These are phyloP conservation scores for Tachuris rubrigastra DNA, from an alignment of 2,113 vertebrate genomes.

Conservation along the genomic window DNA sequence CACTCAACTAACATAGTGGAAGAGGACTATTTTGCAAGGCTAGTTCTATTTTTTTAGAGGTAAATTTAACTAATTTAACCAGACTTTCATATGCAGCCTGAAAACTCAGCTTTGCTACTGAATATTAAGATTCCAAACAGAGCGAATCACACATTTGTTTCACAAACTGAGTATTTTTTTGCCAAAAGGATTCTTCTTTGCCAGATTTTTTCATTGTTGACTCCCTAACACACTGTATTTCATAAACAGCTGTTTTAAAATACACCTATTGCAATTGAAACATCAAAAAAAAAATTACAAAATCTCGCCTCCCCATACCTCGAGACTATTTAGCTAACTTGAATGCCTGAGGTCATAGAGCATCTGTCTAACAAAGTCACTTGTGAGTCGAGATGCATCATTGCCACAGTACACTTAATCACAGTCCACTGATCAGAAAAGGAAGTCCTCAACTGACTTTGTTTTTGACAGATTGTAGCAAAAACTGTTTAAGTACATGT, in stretches of 20 bases:
- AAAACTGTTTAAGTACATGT: conserved; percentile 19
- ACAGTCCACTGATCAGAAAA: conserved; percentile 47
- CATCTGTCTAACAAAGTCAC: conserved; percentile 45
- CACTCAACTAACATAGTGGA: background rate
- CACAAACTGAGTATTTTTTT: background rate
- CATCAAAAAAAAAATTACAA: background rate
- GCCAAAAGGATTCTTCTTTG: background rate
- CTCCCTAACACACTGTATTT: background rate
- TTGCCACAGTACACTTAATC: conserved; percentile 32
- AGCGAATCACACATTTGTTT: background rate
- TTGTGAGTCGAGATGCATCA: conserved; percentile 51
- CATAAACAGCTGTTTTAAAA: background rate
- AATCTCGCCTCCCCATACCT: background rate
- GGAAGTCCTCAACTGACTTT: conserved; percentile 56
- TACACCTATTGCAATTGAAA: background rate
- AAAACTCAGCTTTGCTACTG: background rate
- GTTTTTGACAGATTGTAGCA: conserved; percentile 42
- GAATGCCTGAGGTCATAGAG: background rate
- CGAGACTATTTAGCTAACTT: conserved; percentile 2
- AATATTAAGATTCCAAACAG: background rate
- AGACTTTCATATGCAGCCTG: background rate
- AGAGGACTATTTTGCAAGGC: background rate
- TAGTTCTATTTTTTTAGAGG: background rate
- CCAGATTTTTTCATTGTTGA: background rate
- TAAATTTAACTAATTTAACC: background rate